Conservation (phyloP, 2,888 invertebrate genomes). For the Cantharis lateralis region DNA sequence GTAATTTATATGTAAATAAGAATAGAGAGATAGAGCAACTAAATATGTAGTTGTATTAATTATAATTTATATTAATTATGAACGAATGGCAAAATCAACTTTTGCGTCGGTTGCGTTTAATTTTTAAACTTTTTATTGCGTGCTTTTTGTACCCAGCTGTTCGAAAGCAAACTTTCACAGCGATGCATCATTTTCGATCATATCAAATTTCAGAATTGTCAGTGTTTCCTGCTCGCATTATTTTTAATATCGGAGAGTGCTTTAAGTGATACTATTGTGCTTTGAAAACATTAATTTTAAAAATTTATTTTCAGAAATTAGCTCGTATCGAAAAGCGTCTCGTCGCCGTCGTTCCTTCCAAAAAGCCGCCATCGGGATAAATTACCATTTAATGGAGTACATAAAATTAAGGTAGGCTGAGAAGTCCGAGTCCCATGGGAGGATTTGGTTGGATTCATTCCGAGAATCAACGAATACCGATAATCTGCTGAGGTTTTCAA, state of each 20-base stretch:
- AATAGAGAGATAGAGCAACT: background rate
- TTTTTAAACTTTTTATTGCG: conserved; percentile 1
- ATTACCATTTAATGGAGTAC: conserved; percentile 12
- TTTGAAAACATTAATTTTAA: background rate
- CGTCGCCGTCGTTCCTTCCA: background rate
- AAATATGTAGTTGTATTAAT: background rate
- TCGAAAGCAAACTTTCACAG: conserved; percentile 6
- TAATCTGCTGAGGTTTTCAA: conserved; percentile 52
- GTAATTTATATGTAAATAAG: background rate
- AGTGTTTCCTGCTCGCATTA: background rate
- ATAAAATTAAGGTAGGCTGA: conserved; percentile 27
- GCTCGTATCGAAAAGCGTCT: no score
- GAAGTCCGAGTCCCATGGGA: conserved; percentile 40
- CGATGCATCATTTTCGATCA: conserved; percentile 22
- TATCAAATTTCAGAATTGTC: conserved; percentile 4
- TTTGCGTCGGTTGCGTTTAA: background rate
- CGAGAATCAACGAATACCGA: conserved; percentile 46
- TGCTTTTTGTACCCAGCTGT: conserved; percentile 6
- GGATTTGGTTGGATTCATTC: conserved; percentile 45
- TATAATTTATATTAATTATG: background rate
- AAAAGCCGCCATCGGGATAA: background rate
- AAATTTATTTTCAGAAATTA: background rate
- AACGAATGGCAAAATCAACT: background rate
- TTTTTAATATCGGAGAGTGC: background rate
- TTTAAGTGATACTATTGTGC: background rate